These are phyloP conservation scores for Pyrrhia umbra DNA, from an alignment of 2,888 invertebrate genomes.

Conservation along the genomic window DNA sequence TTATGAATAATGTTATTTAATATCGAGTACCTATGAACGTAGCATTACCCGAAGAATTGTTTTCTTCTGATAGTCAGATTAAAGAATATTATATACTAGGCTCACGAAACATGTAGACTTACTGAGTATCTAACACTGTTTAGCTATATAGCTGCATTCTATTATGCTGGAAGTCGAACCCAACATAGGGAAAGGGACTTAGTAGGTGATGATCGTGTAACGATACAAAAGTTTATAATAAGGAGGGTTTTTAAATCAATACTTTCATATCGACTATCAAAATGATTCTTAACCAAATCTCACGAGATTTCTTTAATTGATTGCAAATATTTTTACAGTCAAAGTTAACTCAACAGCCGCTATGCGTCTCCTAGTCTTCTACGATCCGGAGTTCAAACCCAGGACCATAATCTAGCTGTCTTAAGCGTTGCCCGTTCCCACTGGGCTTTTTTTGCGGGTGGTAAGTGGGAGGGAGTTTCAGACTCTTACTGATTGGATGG, in stretches of 20 bases:
- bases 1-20: background rate
- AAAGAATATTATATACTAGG: background rate
- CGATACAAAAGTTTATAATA: background rate
- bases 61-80: background rate
- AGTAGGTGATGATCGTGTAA: background rate
- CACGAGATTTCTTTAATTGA: no score
- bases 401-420: background rate
- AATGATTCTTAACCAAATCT: no score
- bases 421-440: background rate
- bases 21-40: background rate
- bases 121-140: constrained; percentile 1
- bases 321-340: no score
- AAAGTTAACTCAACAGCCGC: no score
- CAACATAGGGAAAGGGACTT: background rate
- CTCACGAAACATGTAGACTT: background rate
- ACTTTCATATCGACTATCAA: no score
- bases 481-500: no score
- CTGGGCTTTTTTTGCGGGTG: no score
- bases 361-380: no score
- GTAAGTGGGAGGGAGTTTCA: no score
- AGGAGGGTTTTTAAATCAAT: no score
- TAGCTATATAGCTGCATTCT: constrained; percentile 1
- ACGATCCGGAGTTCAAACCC: background rate
- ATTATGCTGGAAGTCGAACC: background rate
- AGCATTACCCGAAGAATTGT: background rate